phyloP scores from a whole-genome alignment of 2,797 vertebrate species.

The Notoglanidium macrostoma region DNA sequence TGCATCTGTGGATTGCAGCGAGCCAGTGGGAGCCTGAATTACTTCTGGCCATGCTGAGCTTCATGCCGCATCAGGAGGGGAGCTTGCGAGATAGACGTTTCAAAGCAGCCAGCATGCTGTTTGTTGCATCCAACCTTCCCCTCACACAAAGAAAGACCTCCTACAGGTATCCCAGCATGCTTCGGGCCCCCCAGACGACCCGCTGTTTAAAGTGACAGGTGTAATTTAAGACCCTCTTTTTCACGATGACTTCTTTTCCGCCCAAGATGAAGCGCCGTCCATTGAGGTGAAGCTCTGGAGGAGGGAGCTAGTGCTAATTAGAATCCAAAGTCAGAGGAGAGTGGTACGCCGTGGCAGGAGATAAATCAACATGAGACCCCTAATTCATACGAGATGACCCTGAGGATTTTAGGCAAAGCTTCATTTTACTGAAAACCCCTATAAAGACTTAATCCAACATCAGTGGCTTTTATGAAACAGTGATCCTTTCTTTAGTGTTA shows the following conservation, averaged over 20 bases:
- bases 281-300: constrained; percentile 53
- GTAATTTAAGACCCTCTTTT: constrained; percentile 71
- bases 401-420: constrained; percentile 50
- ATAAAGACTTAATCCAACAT: constrained; percentile 54
- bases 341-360: constrained; percentile 69
- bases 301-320: constrained; percentile 68
- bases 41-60: constrained; percentile 56
- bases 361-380: constrained; percentile 72
- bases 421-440: constrained; percentile 46
- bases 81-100: constrained; percentile 55
- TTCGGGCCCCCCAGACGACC: constrained; percentile 41
- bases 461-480: constrained; percentile 43
- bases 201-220: constrained; percentile 69
- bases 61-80: constrained; percentile 40
- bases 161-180: constrained; percentile 55
- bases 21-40: constrained; percentile 69
- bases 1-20: constrained; percentile 77
- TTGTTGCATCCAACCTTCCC: constrained; percentile 53
- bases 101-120: constrained; percentile 43
- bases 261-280: constrained; percentile 71
- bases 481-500: constrained; percentile 15
- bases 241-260: constrained; percentile 69
- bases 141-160: constrained; percentile 54
- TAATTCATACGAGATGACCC: constrained; percentile 60
- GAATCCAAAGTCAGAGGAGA: constrained; percentile 76